A percentile compares a stretch with the other conserved stretches of the same genome.
phyloP scores from a whole-genome alignment of 2,888 invertebrate species.

The Cyrtodaria siliqua region DNA sequence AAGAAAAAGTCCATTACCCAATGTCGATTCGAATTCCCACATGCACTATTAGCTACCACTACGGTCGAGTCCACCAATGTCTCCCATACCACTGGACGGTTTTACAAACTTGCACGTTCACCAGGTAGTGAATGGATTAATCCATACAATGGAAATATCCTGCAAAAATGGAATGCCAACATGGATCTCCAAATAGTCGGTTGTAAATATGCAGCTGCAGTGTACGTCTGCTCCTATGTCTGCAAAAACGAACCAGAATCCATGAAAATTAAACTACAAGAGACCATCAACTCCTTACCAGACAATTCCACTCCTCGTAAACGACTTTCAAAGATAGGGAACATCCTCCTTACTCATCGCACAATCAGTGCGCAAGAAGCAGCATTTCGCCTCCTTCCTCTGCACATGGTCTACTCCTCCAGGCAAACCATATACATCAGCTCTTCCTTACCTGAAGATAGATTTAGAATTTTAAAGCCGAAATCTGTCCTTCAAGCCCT shows the following conservation, averaged over 20 bases:
- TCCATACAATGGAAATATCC: constrained; percentile 4
- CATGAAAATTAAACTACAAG: not conserved
- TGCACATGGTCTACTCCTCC: constrained; percentile 15
- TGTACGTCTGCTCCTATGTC: constrained; percentile 7
- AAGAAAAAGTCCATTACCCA: not conserved
- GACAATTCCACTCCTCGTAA: not conserved
- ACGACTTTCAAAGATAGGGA: constrained; percentile 13
- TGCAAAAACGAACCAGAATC: constrained; percentile 7
- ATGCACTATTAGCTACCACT: not conserved
- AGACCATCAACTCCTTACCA: constrained; percentile 4
- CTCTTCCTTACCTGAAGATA: not conserved
- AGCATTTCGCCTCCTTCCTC: constrained; percentile 1
- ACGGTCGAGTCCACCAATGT: not conserved
- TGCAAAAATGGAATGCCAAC: constrained; percentile 11
- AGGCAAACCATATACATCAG: constrained; percentile 14
- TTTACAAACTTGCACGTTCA: constrained; percentile 8
- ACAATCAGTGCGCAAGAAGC: constrained; percentile 23
- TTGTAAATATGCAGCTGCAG: constrained; percentile 23
- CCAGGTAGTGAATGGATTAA: constrained; percentile 7
- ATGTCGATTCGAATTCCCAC: constrained; percentile 22
- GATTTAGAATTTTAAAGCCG: constrained; percentile 12
- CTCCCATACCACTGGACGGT: not conserved
- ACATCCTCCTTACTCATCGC: constrained; percentile 17
- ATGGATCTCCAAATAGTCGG: constrained; percentile 20
- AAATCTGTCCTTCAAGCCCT: not conserved